Evolutionary conservation across 92 coral and sea anemone species (phyloP), one percentile per base, ranked within the genome.

Genomic region (Phenganax marumi): DNA sequence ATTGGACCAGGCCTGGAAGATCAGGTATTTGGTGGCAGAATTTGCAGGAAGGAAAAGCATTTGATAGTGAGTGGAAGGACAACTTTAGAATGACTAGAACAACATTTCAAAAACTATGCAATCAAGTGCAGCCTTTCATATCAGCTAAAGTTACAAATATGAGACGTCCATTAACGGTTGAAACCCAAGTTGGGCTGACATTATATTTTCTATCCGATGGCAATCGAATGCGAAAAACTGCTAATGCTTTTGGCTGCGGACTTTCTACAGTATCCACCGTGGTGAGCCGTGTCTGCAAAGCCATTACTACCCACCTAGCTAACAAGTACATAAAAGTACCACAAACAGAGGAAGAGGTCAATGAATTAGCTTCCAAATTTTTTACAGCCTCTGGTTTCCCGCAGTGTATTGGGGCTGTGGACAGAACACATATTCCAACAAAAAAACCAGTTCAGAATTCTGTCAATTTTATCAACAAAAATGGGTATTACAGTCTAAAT

Each of bases 1-100:
- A 33, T 24, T 86, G 90, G 90, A 72, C 83, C n/a, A 86, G 86
- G 79, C 90, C 90, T 33, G 92, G 89, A 12, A 70, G 90, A 69
- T 81, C 63, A 49, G 33, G 26, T 16, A 49, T 43, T 18, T 70
- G 75, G 81, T 60, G 81, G 69, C 17, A 56, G 14, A 77, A 77
- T 23, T 56, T 57, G 18, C 16, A 56, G 16, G 43, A 77, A 19
- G 77, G 63, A 33, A 33, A 77, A 64, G 25, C 53, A 72, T 13
- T 23, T 2, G 12, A 77, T 76, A 13, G 77, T 33, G 43, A 84
- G 53, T 84, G 87, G 87, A 76, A 68, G 39, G 78, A 68, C 52
- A 84, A 84, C 55, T 76, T 75, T 46, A 71, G 80, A 55, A 85
- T 85, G 88, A 25, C 63, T 18, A 58, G 50, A 52, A 73, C 58